Evolutionary conservation across 37 sponge, comb jelly and placozoan species (phyloP), one percentile per base, ranked within the genome.

Genomic region (Amphimedon queenslandica): DNA sequence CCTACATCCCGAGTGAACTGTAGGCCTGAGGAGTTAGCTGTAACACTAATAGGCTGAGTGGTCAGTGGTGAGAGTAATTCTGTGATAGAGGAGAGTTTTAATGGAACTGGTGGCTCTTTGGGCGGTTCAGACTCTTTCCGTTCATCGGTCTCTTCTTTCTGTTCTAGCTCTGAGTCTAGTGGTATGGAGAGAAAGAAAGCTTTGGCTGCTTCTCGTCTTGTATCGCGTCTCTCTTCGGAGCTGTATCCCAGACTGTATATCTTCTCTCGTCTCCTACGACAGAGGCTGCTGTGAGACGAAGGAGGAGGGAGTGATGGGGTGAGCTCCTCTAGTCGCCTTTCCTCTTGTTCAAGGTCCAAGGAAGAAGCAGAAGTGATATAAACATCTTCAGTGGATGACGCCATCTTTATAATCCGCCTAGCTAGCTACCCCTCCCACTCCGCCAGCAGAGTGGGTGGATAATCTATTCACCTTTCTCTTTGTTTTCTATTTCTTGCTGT

Each of bases 121-220:
- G 8, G 51, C 8, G 51, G 51, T 47, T 47, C 51, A 47, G 13
- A 47, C 51, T 47, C n/a, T 51, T 28, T 28, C 51, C 2, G 28
- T 1, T 39, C 70, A 3, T 69, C 42, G 41, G 42, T 1, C 3
- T 42, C 70, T 21, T n/a, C 36, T 24, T 42, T 13, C 35, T 69
- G 70, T 37, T 13, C 70, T 28, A 18, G 70, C 25, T 34, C 21
- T 28, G 39, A 37, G 61, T 91, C 87, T 43, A 85, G 55, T 28
- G 80, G 37, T 40, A 92, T 92, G 1, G 85, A 85, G 1, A 63
- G 55, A 3, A 92, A 75, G 57, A 92, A 92, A 0, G 64, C 40
- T 55, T 69, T 66, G 0, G 93, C 93, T 53, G 81, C 88, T 24
- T 57, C 68, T 36, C 93, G 75, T 43, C 89, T 80, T 1, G 85